Conservation (phyloP, 2,113 vertebrate genomes). For the Nettapus auritus region DNA sequence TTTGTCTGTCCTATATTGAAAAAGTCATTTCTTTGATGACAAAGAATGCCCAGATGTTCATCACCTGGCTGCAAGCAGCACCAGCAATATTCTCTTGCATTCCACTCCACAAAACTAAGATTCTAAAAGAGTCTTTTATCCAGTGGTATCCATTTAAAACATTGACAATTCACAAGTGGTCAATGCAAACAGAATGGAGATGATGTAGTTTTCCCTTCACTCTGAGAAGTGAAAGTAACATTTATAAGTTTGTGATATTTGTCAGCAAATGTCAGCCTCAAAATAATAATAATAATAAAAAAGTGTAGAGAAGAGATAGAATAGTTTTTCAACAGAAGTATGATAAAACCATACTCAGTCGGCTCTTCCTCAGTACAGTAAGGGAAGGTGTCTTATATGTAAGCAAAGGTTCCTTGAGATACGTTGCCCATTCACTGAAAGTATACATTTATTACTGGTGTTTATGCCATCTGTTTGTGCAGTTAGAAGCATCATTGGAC, state of each 20-base stretch:
- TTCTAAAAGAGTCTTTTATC: not conserved
- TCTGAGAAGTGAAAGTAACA: not conserved
- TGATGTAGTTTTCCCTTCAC: not conserved
- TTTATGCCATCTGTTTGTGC: not conserved
- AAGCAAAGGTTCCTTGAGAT: not conserved
- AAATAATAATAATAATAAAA: not conserved
- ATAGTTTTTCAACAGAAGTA: not conserved
- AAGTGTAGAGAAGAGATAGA: not conserved
- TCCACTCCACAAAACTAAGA: not conserved
- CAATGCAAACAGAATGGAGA: not conserved
- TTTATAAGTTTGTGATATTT: not conserved
- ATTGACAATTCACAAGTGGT: not conserved
- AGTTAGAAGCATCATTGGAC: not conserved
- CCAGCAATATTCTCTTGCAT: not conserved
- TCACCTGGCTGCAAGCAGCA: not conserved
- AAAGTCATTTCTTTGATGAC: not conserved
- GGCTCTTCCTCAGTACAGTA: not conserved
- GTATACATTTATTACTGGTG: not conserved
- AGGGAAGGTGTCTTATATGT: not conserved
- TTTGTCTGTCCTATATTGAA: not conserved
- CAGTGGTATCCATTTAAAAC: not conserved
- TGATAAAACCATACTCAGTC: not conserved
- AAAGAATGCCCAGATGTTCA: not conserved
- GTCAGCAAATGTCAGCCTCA: not conserved
- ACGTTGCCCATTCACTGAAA: not conserved